Evolutionary conservation across 2,888 invertebrate genomes (phyloP).

Genomic region (Labia minor): DNA sequence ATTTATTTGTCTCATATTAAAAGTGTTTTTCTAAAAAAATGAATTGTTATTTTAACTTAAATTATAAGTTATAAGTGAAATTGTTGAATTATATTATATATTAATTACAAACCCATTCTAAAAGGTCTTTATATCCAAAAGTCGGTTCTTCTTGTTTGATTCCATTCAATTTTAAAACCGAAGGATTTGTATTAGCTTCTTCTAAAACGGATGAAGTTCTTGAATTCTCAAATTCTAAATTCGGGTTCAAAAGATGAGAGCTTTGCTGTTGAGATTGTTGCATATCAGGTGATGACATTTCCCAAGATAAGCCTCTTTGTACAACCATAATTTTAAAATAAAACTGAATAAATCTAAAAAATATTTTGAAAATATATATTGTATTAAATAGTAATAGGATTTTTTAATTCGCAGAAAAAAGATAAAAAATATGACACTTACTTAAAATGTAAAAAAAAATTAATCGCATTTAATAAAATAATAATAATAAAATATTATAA

Average conservation of each 20-base stretch:
- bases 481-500: background rate
- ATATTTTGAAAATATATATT: background rate
- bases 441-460: background rate
- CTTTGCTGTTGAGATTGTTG: background rate
- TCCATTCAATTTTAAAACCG: background rate
- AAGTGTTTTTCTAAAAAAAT: slow-evolving; percentile 42
- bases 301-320: slow-evolving; percentile 7
- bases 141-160: background rate
- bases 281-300: background rate
- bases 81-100: too few relatives aligned
- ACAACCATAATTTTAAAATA: slow-evolving; percentile 1
- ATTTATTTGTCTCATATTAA: slow-evolving; percentile 59
- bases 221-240: background rate
- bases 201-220: background rate
- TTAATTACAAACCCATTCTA: background rate
- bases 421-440: background rate
- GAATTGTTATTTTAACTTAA: too few relatives aligned
- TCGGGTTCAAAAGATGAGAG: background rate
- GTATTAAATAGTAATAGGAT: too few relatives aligned
- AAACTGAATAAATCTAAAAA: background rate
- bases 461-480: slow-evolving; percentile 1
- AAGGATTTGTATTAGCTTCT: background rate
- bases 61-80: too few relatives aligned
- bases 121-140: background rate
- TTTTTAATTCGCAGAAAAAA: too few relatives aligned